A percentile compares a stretch with the other conserved stretches of the same genome.
Conservation (phyloP, 2,113 vertebrate species). For the Lepidothrix coronata region DNA sequence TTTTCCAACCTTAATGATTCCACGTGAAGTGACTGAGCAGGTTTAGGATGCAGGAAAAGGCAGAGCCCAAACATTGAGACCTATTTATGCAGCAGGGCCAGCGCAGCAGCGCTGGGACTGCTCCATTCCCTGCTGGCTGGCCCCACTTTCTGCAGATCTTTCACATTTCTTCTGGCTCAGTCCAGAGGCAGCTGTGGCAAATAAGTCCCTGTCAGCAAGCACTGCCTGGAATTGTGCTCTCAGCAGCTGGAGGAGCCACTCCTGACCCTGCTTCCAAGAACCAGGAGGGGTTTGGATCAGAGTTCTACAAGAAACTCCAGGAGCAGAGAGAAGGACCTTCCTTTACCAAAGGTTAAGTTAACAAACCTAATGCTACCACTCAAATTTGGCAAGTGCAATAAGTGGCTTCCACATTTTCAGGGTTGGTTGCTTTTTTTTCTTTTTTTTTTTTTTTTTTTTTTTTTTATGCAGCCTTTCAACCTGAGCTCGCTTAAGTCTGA, state of each 20-base stretch:
- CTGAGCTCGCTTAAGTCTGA: neutral
- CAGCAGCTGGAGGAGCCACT: neutral
- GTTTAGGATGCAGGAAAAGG: neutral
- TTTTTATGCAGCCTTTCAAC: neutral
- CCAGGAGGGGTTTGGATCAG: neutral
- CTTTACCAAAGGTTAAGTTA: neutral
- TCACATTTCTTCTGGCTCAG: neutral
- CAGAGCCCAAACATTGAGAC: neutral
- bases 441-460: neutral
- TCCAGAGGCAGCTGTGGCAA: neutral
- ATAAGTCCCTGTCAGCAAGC: neutral
- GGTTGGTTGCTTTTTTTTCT: too few species aligned
- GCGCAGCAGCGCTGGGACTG: rapidly evolving
- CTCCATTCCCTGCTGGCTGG: neutral
- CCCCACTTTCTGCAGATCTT: neutral
- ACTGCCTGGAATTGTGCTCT: neutral
- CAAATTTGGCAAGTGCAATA: neutral
- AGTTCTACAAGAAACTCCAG: neutral
- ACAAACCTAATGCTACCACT: neutral
- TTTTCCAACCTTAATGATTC: neutral
- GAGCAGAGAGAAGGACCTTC: neutral
- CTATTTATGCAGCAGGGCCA: rapidly evolving
- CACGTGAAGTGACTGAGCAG: rapidly evolving
- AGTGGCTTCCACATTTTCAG: neutral
- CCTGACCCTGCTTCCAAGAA: neutral